Conservation (phyloP, 2,797 vertebrate genomes). For the Ctenopoma multispine region DNA sequence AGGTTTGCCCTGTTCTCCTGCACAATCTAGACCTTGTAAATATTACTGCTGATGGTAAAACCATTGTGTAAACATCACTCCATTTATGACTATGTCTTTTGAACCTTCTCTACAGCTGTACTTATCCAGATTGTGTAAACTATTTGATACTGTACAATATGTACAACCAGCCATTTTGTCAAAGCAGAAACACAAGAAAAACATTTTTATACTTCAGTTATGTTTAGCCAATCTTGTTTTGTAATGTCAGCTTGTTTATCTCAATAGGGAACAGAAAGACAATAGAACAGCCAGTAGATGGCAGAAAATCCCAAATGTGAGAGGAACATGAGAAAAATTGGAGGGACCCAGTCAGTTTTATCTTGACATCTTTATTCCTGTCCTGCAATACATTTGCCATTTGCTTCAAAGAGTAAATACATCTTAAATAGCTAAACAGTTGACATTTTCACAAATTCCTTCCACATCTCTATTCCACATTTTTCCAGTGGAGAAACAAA, state of each 20-base stretch:
- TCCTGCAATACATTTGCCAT: conserved; percentile 80
- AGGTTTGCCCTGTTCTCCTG: not conserved
- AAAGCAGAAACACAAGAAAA: conserved; percentile 6
- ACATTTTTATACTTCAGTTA: not conserved
- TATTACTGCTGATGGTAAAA: not conserved
- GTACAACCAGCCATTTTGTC: too few species aligned
- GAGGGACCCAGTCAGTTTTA: conserved; percentile 30
- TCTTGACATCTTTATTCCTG: conserved; percentile 83
- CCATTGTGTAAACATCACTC: not conserved
- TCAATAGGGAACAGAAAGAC: not conserved
- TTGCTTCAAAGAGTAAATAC: conserved; percentile 81
- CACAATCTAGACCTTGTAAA: not conserved
- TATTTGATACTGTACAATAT: not conserved
- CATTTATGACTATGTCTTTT: conserved; percentile 51
- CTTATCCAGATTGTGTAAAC: not conserved
- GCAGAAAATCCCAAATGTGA: conserved; percentile 57
- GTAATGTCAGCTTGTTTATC: not conserved
- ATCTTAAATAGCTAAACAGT: conserved; percentile 83
- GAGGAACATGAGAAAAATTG: not conserved
- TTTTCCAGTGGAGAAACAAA: conserved; percentile 72
- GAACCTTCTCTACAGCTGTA: conserved; percentile 15
- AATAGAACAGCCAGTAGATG: conserved; percentile 51
- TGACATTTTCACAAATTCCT: conserved; percentile 72
- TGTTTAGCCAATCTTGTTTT: not conserved
- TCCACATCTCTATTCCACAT: conserved; percentile 66